These are phyloP conservation scores for Lampris incognitus DNA, from an alignment of 2,113 vertebrate species.

Conservation along the genomic window DNA sequence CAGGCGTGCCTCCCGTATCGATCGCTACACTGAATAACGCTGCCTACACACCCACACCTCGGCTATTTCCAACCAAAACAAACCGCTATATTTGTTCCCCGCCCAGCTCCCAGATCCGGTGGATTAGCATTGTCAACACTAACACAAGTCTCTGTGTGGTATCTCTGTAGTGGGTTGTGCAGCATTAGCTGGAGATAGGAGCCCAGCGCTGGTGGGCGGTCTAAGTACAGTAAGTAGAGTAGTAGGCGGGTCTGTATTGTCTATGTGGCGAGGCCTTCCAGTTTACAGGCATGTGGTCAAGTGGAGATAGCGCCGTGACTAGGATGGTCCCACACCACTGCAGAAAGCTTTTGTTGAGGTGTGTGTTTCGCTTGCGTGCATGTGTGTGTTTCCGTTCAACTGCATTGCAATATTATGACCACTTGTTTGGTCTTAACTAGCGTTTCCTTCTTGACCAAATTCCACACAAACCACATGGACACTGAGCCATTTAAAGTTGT, in stretches of 20 bases:
- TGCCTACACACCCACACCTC: slow-evolving; percentile 37
- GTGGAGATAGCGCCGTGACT: slow-evolving; percentile 39
- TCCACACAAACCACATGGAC: too few relatives aligned
- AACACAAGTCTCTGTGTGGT: slow-evolving; percentile 1
- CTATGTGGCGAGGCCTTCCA: slow-evolving; percentile 23
- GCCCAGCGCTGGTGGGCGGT: slow-evolving; percentile 41
- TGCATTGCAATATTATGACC: neutral
- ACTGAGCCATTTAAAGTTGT: too few relatives aligned
- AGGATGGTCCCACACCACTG: slow-evolving; percentile 13
- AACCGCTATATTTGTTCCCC: slow-evolving; percentile 19
- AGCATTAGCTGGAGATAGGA: slow-evolving; percentile 33
- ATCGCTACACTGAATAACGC: slow-evolving; percentile 51
- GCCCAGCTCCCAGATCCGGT: neutral
- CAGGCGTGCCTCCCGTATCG: slow-evolving; percentile 47
- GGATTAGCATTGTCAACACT: slow-evolving; percentile 46
- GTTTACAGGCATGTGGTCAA: slow-evolving; percentile 37
- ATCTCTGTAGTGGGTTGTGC: slow-evolving; percentile 14
- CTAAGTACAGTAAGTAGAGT: slow-evolving; percentile 42
- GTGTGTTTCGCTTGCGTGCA: slow-evolving; percentile 5
- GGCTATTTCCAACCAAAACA: slow-evolving; percentile 42
- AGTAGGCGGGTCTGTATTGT: slow-evolving; percentile 54
- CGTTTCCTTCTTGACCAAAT: too few relatives aligned
- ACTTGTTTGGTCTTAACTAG: too few relatives aligned
- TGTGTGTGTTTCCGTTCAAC: slow-evolving; percentile 2
- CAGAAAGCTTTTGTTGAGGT: slow-evolving; percentile 3